Conservation (phyloP, 2,888 invertebrate genomes). For the Drosophila nr. fundita region DNA sequence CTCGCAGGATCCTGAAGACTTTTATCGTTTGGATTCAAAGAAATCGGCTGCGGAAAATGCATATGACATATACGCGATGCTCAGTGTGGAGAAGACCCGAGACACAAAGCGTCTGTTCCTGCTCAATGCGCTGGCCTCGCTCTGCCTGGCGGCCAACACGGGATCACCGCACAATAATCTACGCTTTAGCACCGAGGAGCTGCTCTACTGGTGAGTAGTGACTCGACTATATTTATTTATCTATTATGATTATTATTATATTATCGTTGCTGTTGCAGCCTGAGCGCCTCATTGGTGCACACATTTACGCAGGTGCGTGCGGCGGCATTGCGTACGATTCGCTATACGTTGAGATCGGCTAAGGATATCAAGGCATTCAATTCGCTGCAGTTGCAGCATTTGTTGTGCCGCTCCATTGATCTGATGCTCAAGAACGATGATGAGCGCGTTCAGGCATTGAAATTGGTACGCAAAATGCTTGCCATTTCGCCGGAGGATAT, state of each 20-base stretch:
- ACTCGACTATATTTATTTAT: background rate
- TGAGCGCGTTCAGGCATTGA: conserved; percentile 95
- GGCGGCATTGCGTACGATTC: conserved; percentile 93
- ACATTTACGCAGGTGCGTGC: conserved; percentile 96
- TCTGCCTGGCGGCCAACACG: conserved; percentile 84
- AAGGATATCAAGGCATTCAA: conserved; percentile 92
- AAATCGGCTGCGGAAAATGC: conserved; percentile 88
- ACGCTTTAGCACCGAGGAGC: conserved; percentile 91
- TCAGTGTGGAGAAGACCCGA: conserved; percentile 87
- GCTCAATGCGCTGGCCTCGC: conserved; percentile 94
- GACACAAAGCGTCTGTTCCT: conserved; percentile 93
- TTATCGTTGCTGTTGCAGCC: conserved; percentile 86
- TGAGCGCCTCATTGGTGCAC: conserved; percentile 93
- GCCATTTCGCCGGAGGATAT: conserved; percentile 88
- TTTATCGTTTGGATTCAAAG: conserved; percentile 87
- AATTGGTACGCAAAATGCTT: conserved; percentile 90
- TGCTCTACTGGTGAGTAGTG: conserved; percentile 90
- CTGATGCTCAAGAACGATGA: conserved; percentile 95
- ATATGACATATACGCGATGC: conserved; percentile 87
- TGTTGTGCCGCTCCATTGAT: conserved; percentile 94
- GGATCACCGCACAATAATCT: conserved; percentile 83
- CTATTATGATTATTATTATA: background rate
- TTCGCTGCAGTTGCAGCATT: conserved; percentile 92
- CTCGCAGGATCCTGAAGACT: conserved; percentile 87
- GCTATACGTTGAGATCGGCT: conserved; percentile 92